Conservation (phyloP, 2,797 vertebrate species). For the Podargus strigoides region DNA sequence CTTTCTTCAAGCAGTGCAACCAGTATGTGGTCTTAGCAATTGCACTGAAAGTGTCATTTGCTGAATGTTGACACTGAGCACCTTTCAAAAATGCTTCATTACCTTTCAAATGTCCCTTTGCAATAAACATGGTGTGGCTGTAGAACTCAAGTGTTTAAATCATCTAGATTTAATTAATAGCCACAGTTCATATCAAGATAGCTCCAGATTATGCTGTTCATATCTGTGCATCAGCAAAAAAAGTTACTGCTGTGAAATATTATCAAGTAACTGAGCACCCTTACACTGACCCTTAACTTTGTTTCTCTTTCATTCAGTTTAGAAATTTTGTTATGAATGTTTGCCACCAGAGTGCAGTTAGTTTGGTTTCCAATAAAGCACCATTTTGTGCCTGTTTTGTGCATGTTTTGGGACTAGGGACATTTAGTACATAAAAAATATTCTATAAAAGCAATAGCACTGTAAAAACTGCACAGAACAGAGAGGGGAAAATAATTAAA, state of each 20-base stretch:
- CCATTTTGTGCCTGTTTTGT: too few relatives aligned
- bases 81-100: not conserved
- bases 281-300: not conserved
- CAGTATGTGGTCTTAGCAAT: not conserved
- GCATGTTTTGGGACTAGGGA: constrained; percentile 5
- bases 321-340: constrained; percentile 10
- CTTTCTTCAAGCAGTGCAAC: not conserved
- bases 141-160: not conserved
- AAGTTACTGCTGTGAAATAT: not conserved
- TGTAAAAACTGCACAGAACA: not conserved
- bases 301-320: not conserved
- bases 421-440: constrained; percentile 12
- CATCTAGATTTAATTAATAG: not conserved
- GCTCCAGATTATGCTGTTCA: not conserved
- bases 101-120: not conserved
- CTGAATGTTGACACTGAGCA: not conserved
- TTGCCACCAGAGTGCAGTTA: constrained; percentile 28
- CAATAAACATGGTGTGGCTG: not conserved
- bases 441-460: not conserved
- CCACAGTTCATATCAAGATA: not conserved
- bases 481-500: not conserved
- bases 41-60: not conserved
- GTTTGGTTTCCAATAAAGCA: constrained; percentile 46
- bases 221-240: not conserved
- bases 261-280: not conserved